Evolutionary conservation across 2,888 invertebrate species (phyloP).

Genomic region (Branchipolynoe longqiensis): DNA sequence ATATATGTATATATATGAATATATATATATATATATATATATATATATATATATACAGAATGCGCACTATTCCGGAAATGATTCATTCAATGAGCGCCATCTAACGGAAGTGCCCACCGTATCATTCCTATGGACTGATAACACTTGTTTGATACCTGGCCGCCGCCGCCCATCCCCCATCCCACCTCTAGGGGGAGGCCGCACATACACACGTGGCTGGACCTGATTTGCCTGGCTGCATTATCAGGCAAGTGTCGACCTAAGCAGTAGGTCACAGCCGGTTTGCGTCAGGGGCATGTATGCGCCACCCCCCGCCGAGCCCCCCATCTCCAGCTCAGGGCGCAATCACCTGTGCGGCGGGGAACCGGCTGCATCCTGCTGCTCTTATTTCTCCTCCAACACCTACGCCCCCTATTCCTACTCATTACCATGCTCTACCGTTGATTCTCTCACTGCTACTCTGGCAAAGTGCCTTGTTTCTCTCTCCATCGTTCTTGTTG

Average conservation of each 20-base stretch:
- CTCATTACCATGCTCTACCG: too few relatives aligned
- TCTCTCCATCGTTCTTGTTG: too few relatives aligned
- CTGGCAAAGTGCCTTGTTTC: too few relatives aligned
- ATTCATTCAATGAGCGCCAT: too few relatives aligned
- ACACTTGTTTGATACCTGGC: too few relatives aligned
- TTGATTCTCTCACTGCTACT: too few relatives aligned
- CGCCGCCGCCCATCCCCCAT: too few relatives aligned
- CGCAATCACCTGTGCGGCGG: conserved; percentile 19
- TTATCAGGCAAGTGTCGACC: too few relatives aligned
- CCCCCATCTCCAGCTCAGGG: not conserved
- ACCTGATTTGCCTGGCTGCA: too few relatives aligned
- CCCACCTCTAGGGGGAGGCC: not conserved
- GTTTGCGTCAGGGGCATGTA: conserved; percentile 31
- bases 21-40: not conserved
- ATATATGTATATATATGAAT: not conserved
- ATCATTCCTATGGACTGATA: too few relatives aligned
- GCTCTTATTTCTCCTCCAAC: not conserved
- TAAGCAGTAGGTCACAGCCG: conserved; percentile 10
- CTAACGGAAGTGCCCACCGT: too few relatives aligned
- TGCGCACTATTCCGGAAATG: not conserved
- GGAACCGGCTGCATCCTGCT: not conserved
- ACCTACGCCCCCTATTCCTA: too few relatives aligned
- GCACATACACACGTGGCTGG: not conserved
- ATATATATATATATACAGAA: not conserved
- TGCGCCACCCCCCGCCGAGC: not conserved